Percentiles rank a stretch among this genome's conserved stretches.
phyloP scores from a whole-genome alignment of 2,113 vertebrate genomes.

The Campylomormyrus tamandua region DNA sequence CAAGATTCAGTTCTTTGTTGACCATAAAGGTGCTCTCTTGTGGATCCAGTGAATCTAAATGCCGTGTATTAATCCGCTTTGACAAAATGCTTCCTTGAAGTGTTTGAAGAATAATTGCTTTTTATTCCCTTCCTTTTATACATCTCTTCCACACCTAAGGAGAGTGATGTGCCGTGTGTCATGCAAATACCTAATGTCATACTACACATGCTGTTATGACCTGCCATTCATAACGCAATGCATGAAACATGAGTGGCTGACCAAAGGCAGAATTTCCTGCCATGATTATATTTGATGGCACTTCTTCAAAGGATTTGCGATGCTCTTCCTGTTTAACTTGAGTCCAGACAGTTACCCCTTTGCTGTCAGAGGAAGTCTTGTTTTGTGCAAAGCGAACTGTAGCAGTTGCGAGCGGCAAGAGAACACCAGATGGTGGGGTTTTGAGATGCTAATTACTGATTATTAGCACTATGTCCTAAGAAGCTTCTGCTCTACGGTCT shows the following conservation, averaged over 20 bases:
- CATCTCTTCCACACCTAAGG: not conserved
- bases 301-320: not conserved
- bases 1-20: not conserved
- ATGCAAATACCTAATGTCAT: not conserved
- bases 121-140: not conserved
- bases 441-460: constrained; percentile 9
- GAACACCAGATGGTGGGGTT: not conserved
- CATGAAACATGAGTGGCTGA: not conserved
- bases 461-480: not conserved
- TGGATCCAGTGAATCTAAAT: not conserved
- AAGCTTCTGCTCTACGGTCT: not conserved
- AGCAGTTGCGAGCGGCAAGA: not conserved
- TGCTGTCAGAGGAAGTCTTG: not conserved
- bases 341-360: not conserved
- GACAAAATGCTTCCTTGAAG: not conserved
- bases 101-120: not conserved
- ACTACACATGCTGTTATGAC: not conserved
- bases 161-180: not conserved
- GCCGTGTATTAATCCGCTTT: not conserved
- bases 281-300: not conserved
- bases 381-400: not conserved
- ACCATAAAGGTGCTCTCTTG: not conserved
- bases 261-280: not conserved
- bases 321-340: not conserved
- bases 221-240: not conserved